phyloP scores from a whole-genome alignment of 2,113 vertebrate species.

The Bothrops jararaca region DNA sequence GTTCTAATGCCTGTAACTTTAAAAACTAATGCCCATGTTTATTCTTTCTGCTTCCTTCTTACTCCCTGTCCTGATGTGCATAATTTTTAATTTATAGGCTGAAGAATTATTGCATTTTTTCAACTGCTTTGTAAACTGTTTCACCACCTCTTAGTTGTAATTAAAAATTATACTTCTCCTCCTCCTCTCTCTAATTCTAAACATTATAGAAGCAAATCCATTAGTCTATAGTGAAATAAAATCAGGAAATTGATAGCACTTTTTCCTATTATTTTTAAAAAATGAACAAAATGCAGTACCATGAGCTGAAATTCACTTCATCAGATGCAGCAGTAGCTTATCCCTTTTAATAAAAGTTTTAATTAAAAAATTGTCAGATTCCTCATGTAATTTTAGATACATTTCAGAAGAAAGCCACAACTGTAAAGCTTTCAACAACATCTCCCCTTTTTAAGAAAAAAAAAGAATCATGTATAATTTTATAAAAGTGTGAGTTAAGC shows the following conservation, averaged over 20 bases:
- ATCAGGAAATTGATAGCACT: neutral
- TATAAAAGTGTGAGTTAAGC: neutral
- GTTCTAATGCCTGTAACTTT: slow-evolving; percentile 33
- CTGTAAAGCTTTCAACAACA: neutral
- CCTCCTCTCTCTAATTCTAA: neutral
- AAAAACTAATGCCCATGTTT: neutral
- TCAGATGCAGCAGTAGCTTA: neutral
- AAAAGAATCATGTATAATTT: neutral
- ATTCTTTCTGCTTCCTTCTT: neutral
- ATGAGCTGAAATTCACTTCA: neutral
- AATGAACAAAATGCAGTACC: neutral
- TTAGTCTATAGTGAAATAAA: neutral
- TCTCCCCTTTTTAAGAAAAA: neutral
- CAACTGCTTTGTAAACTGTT: neutral
- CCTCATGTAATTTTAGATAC: neutral
- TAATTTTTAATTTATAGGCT: neutral
- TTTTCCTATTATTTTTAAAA: neutral
- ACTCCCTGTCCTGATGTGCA: neutral
- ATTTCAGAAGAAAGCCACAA: neutral
- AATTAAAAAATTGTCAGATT: neutral
- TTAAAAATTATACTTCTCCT: neutral
- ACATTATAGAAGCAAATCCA: neutral
- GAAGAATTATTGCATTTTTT: neutral
- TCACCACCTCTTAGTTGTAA: neutral
- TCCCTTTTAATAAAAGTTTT: neutral